Evolutionary conservation across 2,888 invertebrate species (phyloP).

Genomic region (Nezara viridula): DNA sequence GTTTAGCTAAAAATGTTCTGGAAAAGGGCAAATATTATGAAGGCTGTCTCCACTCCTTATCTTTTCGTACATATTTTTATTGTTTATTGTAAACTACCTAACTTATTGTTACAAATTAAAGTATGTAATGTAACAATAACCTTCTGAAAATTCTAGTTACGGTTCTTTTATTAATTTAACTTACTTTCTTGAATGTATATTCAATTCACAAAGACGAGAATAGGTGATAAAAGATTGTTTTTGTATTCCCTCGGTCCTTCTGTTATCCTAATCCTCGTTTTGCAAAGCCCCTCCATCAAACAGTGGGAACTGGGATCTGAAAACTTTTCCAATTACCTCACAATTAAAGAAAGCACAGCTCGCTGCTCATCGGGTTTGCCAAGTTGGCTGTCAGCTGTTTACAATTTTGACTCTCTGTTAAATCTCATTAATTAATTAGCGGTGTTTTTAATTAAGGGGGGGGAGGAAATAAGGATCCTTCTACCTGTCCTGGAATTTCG

Average conservation of each 20-base stretch:
- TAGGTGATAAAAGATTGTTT: background rate
- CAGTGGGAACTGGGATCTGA: background rate
- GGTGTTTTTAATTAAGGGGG: conserved; percentile 1
- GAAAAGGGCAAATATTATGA: too few species aligned
- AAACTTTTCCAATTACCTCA: conserved; percentile 38
- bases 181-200: background rate
- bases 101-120: too few species aligned
- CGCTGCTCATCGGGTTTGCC: background rate
- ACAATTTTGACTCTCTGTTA: conserved; percentile 34
- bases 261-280: background rate
- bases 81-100: too few species aligned
- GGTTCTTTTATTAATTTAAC: too few species aligned
- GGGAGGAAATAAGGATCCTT: background rate
- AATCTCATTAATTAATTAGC: conserved; percentile 30
- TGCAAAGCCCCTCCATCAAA: background rate
- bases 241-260: background rate
- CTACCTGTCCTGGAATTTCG: background rate
- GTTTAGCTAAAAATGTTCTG: too few species aligned
- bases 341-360: conserved; percentile 29
- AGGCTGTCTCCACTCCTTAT: too few species aligned
- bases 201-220: background rate
- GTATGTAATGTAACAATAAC: too few species aligned
- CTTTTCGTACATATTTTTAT: too few species aligned
- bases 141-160: too few species aligned
- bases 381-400: conserved; percentile 20